Conservation (phyloP, 2,113 vertebrate species). For the Tringa solitaria region DNA sequence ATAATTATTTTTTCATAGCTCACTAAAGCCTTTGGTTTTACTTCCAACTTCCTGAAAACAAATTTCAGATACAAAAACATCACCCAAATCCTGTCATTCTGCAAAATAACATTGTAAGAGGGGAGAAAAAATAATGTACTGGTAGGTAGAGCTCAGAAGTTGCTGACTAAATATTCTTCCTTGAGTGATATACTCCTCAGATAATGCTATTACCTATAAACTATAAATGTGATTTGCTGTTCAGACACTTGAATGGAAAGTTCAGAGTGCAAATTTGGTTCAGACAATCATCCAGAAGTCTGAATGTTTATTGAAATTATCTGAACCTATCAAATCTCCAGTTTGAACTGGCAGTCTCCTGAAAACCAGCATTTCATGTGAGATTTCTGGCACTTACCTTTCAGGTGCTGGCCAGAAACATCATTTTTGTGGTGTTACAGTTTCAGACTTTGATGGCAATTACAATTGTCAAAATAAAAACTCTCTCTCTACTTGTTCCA, state of each 20-base stretch:
- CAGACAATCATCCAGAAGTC: conserved; percentile 20
- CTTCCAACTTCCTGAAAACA: neutral
- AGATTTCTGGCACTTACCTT: conserved; percentile 45
- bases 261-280: conserved; percentile 19
- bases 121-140: neutral
- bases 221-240: neutral
- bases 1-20: neutral
- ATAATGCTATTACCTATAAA: neutral
- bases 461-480: conserved; percentile 25
- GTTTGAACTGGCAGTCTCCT: conserved; percentile 22
- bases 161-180: neutral
- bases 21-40: neutral
- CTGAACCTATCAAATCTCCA: conserved; percentile 33
- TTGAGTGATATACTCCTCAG: neutral
- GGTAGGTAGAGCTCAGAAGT: neutral
- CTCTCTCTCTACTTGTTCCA: conserved; percentile 8
- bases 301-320: conserved; percentile 33
- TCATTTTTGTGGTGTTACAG: conserved; percentile 49
- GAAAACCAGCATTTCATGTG: conserved; percentile 46
- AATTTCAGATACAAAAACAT: neutral
- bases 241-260: neutral
- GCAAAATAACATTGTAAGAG: neutral
- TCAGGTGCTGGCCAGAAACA: conserved; percentile 53
- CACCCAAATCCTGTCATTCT: neutral
- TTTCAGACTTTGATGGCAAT: conserved; percentile 24